Conservation (phyloP, 1,140 invertebrate species). For the Sinella curviseta region DNA sequence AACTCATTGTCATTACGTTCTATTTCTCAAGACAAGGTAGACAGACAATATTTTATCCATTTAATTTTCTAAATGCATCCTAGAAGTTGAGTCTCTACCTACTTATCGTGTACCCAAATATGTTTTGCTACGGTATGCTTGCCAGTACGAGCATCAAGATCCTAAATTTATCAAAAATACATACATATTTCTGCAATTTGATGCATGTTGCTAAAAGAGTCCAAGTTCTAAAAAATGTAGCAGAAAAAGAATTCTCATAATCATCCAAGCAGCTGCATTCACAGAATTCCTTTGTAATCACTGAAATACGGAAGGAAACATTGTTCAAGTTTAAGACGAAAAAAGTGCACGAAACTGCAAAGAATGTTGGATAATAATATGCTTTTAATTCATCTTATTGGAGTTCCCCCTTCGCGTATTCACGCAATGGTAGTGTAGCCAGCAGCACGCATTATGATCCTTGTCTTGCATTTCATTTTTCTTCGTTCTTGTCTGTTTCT, state of each 20-base stretch:
- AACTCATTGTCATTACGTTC: no score
- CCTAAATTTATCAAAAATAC: no score
- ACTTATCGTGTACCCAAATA: background rate
- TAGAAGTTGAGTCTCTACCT: background rate
- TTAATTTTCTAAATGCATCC: conserved; percentile 6
- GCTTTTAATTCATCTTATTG: conserved; percentile 18
- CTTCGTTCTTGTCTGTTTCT: background rate
- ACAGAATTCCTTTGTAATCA: background rate
- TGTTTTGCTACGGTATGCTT: no score
- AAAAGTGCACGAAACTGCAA: background rate
- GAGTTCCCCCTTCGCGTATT: background rate
- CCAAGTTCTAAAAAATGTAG: background rate
- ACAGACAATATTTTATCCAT: background rate
- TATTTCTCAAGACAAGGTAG: background rate
- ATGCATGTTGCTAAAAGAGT: background rate
- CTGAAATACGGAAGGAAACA: background rate
- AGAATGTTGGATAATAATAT: conserved; percentile 7
- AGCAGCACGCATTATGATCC: background rate
- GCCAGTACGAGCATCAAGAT: no score
- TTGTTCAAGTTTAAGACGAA: background rate
- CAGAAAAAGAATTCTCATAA: background rate
- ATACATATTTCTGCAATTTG: background rate
- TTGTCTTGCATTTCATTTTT: no score
- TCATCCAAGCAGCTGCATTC: background rate
- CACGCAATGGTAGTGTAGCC: no score